These are phyloP conservation scores for Camarhynchus parvulus DNA, from an alignment of 2,113 vertebrate species.

Conservation along the genomic window DNA sequence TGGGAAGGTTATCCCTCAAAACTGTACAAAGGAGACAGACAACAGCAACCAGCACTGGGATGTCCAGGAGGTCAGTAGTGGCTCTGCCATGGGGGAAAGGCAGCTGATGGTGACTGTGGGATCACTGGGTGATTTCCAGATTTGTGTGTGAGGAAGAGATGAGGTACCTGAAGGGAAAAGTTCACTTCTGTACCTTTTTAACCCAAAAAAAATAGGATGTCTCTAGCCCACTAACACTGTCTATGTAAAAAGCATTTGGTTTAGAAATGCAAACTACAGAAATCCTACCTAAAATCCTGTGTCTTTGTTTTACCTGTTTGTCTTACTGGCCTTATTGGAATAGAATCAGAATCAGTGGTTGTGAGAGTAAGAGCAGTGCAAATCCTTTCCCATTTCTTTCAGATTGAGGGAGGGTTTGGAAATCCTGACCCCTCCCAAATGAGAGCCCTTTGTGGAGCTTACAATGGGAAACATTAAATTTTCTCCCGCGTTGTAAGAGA, in stretches of 20 bases:
- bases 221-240: not conserved
- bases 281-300: not conserved
- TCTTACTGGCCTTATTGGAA: not conserved
- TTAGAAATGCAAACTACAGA: not conserved
- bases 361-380: not conserved
- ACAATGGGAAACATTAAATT: not conserved
- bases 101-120: not conserved
- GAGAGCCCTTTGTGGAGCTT: not conserved
- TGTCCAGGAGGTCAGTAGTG: constrained; percentile 77
- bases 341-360: not conserved
- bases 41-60: constrained; percentile 79
- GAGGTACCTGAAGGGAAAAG: not conserved
- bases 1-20: constrained; percentile 77
- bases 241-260: not conserved
- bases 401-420: not conserved
- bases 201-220: not conserved
- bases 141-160: not conserved
- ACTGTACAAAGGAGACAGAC: constrained; percentile 68
- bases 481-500: not conserved
- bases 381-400: not conserved
- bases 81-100: not conserved
- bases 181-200: not conserved
- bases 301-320: not conserved
- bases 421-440: not conserved
- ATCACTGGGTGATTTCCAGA: not conserved